Evolutionary conservation across 2,113 vertebrate species (phyloP).

Genomic region (Austrofundulus limnaeus): DNA sequence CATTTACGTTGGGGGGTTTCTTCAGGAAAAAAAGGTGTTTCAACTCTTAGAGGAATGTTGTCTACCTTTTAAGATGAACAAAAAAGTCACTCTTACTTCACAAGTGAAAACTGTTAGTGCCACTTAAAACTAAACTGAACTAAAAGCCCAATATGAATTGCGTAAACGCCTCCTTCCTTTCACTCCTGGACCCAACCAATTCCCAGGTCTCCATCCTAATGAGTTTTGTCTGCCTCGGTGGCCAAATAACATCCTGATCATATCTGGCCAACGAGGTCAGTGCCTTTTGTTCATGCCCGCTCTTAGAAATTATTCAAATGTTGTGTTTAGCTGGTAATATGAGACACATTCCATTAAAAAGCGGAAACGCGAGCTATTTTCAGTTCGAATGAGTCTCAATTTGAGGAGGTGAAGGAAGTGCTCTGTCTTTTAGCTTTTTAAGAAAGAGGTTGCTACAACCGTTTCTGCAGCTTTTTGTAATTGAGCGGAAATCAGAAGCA

Average conservation of each 20-base stretch:
- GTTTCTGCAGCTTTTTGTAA: too few relatives aligned
- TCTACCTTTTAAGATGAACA: conserved; percentile 3
- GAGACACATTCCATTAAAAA: conserved; percentile 30
- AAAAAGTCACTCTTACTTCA: conserved; percentile 14
- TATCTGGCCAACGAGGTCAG: conserved; percentile 72
- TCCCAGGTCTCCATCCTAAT: conserved; percentile 53
- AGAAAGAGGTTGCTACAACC: conserved; percentile 31
- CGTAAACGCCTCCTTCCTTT: conserved; percentile 49
- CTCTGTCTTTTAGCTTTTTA: too few relatives aligned
- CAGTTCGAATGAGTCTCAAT: conserved; percentile 29
- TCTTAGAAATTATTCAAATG: conserved; percentile 55
- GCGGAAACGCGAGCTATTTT: conserved; percentile 22
- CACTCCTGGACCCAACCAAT: not conserved
- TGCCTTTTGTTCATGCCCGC: conserved; percentile 51
- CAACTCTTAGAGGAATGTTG: not conserved
- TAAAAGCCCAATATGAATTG: conserved; percentile 40
- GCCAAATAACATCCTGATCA: conserved; percentile 55
- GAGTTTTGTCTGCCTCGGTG: conserved; percentile 67
- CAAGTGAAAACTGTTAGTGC: conserved; percentile 26
- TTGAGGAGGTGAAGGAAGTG: conserved; percentile 4
- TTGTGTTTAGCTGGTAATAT: conserved; percentile 59
- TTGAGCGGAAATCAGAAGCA: not conserved
- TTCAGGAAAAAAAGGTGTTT: not conserved
- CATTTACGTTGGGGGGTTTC: conserved; percentile 5
- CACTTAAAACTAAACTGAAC: conserved; percentile 29